Conservation (phyloP, 92 coral and sea anemone genomes). For the Pocillopora meandrina region DNA sequence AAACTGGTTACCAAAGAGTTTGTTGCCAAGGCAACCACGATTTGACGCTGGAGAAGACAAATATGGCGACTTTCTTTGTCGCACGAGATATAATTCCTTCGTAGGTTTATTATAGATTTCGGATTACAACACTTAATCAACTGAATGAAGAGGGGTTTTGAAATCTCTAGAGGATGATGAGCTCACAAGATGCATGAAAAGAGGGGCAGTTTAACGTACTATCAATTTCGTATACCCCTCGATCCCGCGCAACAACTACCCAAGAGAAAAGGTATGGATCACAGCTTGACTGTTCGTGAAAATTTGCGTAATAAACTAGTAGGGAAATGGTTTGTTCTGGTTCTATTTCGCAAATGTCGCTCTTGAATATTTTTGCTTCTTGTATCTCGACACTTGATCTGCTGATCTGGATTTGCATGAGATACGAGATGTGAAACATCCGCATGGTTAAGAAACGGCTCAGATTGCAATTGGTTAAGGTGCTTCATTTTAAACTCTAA, state of each 20-base stretch:
- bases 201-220: slow-evolving; percentile 25
- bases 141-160: neutral
- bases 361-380: too few species aligned
- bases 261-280: slow-evolving; percentile 9
- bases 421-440: too few species aligned
- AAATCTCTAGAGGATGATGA: neutral
- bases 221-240: slow-evolving; percentile 35
- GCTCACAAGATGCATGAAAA: slow-evolving; percentile 31
- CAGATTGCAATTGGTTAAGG: too few species aligned
- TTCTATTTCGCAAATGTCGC: too few species aligned
- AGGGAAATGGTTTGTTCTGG: too few species aligned
- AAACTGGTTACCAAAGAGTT: too few species aligned
- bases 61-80: neutral
- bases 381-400: too few species aligned
- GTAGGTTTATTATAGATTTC: neutral
- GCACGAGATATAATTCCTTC: neutral
- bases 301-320: too few species aligned
- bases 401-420: too few species aligned
- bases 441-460: too few species aligned
- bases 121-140: neutral
- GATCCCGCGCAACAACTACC: slow-evolving; percentile 4
- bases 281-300: neutral
- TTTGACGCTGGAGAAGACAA: neutral
- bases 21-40: too few species aligned
- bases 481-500: too few species aligned